phyloP scores from a whole-genome alignment of 2,888 invertebrate species.

The Drosophila flavopinicola region DNA sequence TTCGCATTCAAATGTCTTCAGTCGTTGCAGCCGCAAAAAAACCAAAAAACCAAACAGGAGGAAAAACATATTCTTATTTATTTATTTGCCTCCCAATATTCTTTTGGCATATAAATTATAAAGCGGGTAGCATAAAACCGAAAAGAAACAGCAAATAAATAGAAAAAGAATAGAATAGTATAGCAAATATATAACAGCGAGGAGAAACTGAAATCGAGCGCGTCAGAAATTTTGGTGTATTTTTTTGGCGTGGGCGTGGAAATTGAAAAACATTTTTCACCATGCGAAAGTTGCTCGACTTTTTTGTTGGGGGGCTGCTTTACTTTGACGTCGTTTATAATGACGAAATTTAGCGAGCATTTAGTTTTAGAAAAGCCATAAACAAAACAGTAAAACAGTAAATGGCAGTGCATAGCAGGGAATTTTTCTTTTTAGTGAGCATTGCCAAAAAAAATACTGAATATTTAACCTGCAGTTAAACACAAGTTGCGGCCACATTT shows the following conservation, averaged over 20 bases:
- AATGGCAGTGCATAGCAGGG: conserved; percentile 34
- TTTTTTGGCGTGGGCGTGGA: conserved; percentile 61
- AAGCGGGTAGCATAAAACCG: conserved; percentile 55
- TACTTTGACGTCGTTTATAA: conserved; percentile 72
- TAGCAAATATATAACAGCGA: conserved; percentile 31
- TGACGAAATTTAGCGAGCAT: conserved; percentile 66
- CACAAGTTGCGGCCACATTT: conserved; percentile 5
- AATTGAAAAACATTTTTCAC: conserved; percentile 74
- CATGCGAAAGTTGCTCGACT: conserved; percentile 58
- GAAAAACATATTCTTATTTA: conserved; percentile 33
- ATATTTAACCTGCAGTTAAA: conserved; percentile 22
- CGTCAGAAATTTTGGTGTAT: conserved; percentile 58
- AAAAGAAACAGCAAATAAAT: conserved; percentile 5
- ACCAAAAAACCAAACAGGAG: not conserved
- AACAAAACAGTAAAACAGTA: conserved; percentile 54
- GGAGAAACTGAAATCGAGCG: conserved; percentile 60
- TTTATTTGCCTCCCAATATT: conserved; percentile 43
- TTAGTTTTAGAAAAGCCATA: conserved; percentile 62
- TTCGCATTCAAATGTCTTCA: conserved; percentile 36
- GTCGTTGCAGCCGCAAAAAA: conserved; percentile 26
- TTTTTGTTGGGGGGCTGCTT: conserved; percentile 30
- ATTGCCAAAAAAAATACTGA: conserved; percentile 23
- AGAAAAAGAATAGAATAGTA: conserved; percentile 17
- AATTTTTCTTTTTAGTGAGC: conserved; percentile 15
- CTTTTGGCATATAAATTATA: conserved; percentile 60